Base-by-base conservation (phyloP, 2,888 invertebrate species). In the Chrysolina oricalcia region DNA sequence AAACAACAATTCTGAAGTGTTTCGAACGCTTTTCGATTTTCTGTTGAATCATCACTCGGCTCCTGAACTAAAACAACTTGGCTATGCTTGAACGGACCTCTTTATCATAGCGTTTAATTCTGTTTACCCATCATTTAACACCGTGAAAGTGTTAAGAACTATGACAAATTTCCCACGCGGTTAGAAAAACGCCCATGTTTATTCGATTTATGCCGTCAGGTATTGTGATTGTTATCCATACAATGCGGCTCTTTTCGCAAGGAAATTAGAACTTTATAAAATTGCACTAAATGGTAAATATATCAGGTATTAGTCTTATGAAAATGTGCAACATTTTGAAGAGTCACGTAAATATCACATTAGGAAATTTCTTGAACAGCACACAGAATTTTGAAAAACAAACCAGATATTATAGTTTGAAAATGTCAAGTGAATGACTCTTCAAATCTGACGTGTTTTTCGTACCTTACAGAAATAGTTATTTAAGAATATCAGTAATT, bases 121-220 rank as follows among this genome's bases (percentile, higher is more conserved):
- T 77, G 62, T 79, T 79, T 76, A 73, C 71, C 69, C 53, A 59
- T 35, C 74, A 69, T 75, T 79, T 79, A 79, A 76, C 77, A 72
- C 75, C 59, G 46, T 48, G 40, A 64, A 76, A 59, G 77, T 74
- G 77, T 74, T 74, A 76, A 76, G 75, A 72, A 75, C 73, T 72
- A 71, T 65, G 65, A 72, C 72, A 76, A 76, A 76, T 75, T 76
- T 77, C 79, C 74, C 77, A 77, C 76, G 76, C 73, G 74, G 72
- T 78, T 76, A 78, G 56, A 70, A 74, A 62, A 59, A 56, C 35
- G 19, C 53, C 50, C 21, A 48, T 66, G 21, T 67, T 53, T 41
- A 68, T 59, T 59, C 59, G n/a, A 27, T 15, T 21, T n/a, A 27
- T 59, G 59, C 17, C 23, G 23, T 15, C 3, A 15, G 59, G 59